phyloP scores from a whole-genome alignment of 2,113 vertebrate species.

The Ornithorhynchus anatinus region DNA sequence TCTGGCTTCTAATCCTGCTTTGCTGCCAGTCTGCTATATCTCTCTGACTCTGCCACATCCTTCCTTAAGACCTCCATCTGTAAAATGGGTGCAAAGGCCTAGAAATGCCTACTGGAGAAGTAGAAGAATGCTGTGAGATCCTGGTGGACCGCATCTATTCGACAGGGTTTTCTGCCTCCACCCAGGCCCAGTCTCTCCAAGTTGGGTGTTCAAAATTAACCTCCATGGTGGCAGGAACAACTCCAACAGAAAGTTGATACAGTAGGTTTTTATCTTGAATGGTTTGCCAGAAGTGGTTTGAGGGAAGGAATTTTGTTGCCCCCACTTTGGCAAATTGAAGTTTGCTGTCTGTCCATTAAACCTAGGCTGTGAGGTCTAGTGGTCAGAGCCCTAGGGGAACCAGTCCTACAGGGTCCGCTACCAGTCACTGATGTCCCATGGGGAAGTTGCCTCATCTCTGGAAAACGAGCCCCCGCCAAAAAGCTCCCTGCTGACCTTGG shows the following conservation, averaged over 20 bases:
- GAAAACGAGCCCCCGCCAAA: constrained; percentile 3
- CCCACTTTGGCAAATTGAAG: background rate
- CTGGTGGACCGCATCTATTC: no score
- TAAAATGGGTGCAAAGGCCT: no score
- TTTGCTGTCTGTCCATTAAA: constrained; percentile 31
- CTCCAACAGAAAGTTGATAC: constrained; percentile 44
- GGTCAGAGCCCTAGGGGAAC: background rate
- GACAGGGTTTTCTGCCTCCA: no score
- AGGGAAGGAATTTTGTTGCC: constrained; percentile 28
- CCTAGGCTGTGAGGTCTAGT: constrained; percentile 37
- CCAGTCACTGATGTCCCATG: background rate
- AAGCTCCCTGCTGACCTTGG: constrained; percentile 1
- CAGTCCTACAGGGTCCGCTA: accelerated
- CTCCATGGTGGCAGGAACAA: constrained; percentile 33
- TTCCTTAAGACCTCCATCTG: no score
- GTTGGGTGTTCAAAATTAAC: constrained; percentile 60
- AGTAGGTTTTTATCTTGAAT: constrained; percentile 53
- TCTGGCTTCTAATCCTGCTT: no score
- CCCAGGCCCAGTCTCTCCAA: no score
- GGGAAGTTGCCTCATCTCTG: background rate
- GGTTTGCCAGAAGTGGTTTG: constrained; percentile 27
- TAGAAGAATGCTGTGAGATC: no score
- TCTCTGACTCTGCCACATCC: no score
- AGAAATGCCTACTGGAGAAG: no score
- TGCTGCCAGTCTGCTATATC: no score